Base-by-base conservation (phyloP, 1,140 invertebrate genomes). In the Chymomyza costata region DNA sequence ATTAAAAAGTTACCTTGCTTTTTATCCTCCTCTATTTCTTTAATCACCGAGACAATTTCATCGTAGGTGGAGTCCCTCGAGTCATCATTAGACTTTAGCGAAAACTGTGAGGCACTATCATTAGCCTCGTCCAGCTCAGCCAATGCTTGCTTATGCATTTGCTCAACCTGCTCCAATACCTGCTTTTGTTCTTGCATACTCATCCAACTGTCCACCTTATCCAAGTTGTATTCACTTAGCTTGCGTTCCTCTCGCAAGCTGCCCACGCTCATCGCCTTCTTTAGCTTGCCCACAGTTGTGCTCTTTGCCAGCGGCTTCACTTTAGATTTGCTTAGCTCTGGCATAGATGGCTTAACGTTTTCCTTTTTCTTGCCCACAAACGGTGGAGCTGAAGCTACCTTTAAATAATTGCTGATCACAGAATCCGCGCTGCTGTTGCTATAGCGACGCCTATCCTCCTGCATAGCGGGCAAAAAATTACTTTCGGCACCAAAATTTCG, bases 181-280 rank as follows among this genome's bases (percentile, higher is more conserved):
- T 65, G 52, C 49, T 82, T 82, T 18, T 67, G 71, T 21, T 82
- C 66, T 46, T 82, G 74, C 44, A 71, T 78, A 16, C 66, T 76
- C 84, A 86, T 86, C 84, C 84, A 86, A 31, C 76, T 84, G 39
- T 85, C 84, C 17, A 86, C 82, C 53, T 85, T 85, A 37, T 86
- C 84, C 11, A 86, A 38, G 63, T 86, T 83, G 37, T 85, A 86
- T 43, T 85, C 82, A n/a, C 67, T 69, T 1, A 85, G 44, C 34
- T 78, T 85, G 3, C 71, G 65, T 46, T 85, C 80, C 39, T 84
- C 81, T 2, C 83, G 55, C 18, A 84, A 25, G 25, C 59, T 76
- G 10, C 71, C 61, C 43, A 73, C 64, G 39, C 70, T 78, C 31
- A 64, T 68, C 13, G 81, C 65, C 17, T 81, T 82, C 55, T 83